phyloP scores from a whole-genome alignment of 2,888 invertebrate genomes.

The Sceliomorpha sp. region DNA sequence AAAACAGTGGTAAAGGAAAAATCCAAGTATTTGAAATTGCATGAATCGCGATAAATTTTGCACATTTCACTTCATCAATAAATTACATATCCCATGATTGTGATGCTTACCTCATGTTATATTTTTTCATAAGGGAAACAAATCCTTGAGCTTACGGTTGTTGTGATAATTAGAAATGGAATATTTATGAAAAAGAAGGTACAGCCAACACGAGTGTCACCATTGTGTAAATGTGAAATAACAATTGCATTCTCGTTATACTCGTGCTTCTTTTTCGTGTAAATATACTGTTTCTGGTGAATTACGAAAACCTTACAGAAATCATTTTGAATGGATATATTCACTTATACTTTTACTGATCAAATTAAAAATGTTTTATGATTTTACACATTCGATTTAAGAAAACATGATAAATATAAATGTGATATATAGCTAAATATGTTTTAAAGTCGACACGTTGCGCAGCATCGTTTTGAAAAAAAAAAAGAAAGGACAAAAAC shows the following conservation, averaged over 20 bases:
- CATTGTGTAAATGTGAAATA: not conserved
- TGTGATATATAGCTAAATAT: not conserved
- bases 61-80: constrained; percentile 18
- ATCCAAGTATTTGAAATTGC: constrained; percentile 1
- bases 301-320: constrained; percentile 8
- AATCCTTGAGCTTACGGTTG: constrained; percentile 16
- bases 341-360: not conserved
- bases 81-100: constrained; percentile 45
- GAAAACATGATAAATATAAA: too few species aligned
- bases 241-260: not conserved
- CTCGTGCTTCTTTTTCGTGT: constrained; percentile 25
- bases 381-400: not conserved
- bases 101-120: constrained; percentile 40
- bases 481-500: too few species aligned
- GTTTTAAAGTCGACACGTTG: constrained; percentile 45
- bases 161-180: constrained; percentile 8
- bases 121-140: constrained; percentile 29
- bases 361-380: constrained; percentile 3
- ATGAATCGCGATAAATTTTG: constrained; percentile 4
- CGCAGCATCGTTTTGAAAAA: constrained; percentile 16
- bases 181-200: constrained; percentile 23
- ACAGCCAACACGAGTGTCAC: constrained; percentile 34
- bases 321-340: constrained; percentile 1
- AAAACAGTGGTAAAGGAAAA: too few species aligned
- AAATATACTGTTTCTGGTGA: constrained; percentile 19